Evolutionary conservation across 2,888 invertebrate species (phyloP).

Genomic region (Antitype chi): DNA sequence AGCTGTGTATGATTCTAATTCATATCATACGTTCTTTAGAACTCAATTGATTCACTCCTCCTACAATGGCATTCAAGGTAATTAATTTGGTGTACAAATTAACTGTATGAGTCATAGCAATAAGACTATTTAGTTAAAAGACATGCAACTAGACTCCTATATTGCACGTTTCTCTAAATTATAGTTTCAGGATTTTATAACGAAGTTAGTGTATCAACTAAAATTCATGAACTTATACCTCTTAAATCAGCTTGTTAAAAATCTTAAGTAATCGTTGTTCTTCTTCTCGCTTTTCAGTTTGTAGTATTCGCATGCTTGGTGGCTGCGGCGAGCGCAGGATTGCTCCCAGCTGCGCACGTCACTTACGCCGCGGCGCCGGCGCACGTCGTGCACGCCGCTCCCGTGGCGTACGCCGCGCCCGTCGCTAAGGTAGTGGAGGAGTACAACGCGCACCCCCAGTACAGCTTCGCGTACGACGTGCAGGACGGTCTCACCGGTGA

Average conservation of each 20-base stretch:
- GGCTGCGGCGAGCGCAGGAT: conserved; percentile 72
- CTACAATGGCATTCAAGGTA: conserved; percentile 73
- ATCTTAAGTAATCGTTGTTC: neutral
- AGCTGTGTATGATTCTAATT: conserved; percentile 39
- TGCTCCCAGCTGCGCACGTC: conserved; percentile 50
- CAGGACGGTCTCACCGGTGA: conserved; percentile 83
- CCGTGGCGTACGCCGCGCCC: conserved; percentile 44
- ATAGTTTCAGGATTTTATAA: neutral
- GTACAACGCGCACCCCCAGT: conserved; percentile 78
- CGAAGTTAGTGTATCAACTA: neutral
- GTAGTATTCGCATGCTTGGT: conserved; percentile 71
- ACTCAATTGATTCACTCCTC: conserved; percentile 59
- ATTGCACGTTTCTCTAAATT: too few relatives aligned
- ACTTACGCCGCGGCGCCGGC: conserved; percentile 32
- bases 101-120: neutral
- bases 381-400: conserved; percentile 24
- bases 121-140: neutral
- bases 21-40: conserved; percentile 63
- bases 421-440: conserved; percentile 76
- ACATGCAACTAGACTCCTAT: too few relatives aligned
- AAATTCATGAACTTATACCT: neutral
- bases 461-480: conserved; percentile 87
- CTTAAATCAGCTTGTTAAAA: neutral
- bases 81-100: conserved; percentile 11
- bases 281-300: conserved; percentile 64